Percentiles rank a stretch among this genome's conserved stretches.
Evolutionary conservation across 2,888 invertebrate species (phyloP).

Genomic region (Meteorus cinctellus): DNA sequence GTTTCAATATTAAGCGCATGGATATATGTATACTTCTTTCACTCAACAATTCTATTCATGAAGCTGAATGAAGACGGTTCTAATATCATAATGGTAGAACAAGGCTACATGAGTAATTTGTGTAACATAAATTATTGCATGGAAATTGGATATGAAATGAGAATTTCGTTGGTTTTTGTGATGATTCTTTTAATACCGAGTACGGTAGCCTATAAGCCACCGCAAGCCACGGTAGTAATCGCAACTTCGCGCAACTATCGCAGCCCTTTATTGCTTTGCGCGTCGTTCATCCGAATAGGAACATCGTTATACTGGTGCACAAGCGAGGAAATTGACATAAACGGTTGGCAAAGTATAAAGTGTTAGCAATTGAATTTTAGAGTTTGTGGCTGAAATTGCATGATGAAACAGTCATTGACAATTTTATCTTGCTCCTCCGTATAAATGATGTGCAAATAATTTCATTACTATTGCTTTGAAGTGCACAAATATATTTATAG

Average conservation of each 20-base stretch:
- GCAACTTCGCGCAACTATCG: constrained; percentile 48
- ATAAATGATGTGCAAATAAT: background rate
- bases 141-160: background rate
- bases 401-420: background rate
- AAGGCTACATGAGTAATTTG: no score
- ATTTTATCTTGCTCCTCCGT: background rate
- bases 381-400: constrained; percentile 26
- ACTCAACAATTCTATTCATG: no score
- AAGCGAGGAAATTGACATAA: constrained; percentile 59
- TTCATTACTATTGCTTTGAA: background rate
- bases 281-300: constrained; percentile 36
- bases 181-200: background rate
- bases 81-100: no score
- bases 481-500: background rate
- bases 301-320: constrained; percentile 41
- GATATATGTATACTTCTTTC: no score
- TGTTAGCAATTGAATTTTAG: constrained; percentile 53
- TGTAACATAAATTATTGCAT: no score
- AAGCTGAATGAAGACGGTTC: no score
- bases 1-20: no score
- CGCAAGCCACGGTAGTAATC: constrained; percentile 37
- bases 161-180: background rate
- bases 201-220: background rate
- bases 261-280: constrained; percentile 48
- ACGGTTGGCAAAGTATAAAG: constrained; percentile 61